These are phyloP conservation scores for Cichlasoma orientale DNA, from an alignment of 2,797 vertebrate species.

Conservation along the genomic window DNA sequence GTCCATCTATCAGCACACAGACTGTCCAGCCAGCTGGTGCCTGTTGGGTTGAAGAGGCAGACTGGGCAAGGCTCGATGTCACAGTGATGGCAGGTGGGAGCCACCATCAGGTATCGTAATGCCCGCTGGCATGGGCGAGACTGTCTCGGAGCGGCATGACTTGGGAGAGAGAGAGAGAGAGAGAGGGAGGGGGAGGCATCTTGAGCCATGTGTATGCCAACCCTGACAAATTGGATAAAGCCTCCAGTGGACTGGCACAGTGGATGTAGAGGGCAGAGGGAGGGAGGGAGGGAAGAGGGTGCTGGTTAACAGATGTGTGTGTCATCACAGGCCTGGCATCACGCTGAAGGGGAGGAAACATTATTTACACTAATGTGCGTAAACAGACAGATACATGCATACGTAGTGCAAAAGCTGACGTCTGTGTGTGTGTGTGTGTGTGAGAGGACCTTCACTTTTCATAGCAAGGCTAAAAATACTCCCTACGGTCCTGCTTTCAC, in stretches of 20 bases:
- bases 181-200: conserved; percentile 34
- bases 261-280: conserved; percentile 41
- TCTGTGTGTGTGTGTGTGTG: background rate
- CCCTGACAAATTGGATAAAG: conserved; percentile 71
- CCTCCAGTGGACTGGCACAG: conserved; percentile 52
- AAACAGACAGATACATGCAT: conserved; percentile 17
- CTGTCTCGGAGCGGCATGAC: conserved; percentile 24
- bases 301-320: conserved; percentile 59
- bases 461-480: conserved; percentile 13
- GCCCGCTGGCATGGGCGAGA: conserved; percentile 61
- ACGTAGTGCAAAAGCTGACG: background rate
- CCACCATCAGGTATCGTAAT: conserved; percentile 60
- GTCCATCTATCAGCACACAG: conserved; percentile 65
- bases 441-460: background rate
- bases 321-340: conserved; percentile 46
- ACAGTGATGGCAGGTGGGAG: conserved; percentile 64
- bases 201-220: conserved; percentile 49
- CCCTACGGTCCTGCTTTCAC: conserved; percentile 20
- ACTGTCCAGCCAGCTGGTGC: conserved; percentile 72
- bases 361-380: conserved; percentile 35
- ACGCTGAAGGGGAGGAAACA: conserved; percentile 36
- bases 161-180: conserved; percentile 3
- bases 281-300: conserved; percentile 5
- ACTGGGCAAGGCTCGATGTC: conserved; percentile 53
- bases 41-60: conserved; percentile 56